Conservation (phyloP, 2,113 vertebrate species). For the Misgurnus mizolepis region DNA sequence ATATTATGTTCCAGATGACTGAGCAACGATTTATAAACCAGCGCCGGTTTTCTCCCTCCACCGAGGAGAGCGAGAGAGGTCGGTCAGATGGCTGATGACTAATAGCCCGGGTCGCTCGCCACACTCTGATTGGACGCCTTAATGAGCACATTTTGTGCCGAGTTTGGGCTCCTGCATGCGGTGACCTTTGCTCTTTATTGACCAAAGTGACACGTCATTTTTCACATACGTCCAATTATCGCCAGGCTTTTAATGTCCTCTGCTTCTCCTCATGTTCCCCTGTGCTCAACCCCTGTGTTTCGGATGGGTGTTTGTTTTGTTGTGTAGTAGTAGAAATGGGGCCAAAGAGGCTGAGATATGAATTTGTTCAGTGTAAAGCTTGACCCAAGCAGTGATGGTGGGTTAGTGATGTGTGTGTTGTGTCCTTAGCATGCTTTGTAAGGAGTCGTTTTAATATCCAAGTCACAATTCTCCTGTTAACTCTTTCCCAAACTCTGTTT, state of each 20-base stretch:
- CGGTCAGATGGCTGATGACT: constrained; percentile 82
- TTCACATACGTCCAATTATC: constrained; percentile 97
- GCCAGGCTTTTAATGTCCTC: constrained; percentile 54
- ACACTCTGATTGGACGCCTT: constrained; percentile 87
- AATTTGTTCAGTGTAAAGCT: constrained; percentile 58
- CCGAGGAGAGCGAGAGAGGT: constrained; percentile 70
- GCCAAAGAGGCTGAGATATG: constrained; percentile 5
- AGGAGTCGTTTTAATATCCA: constrained; percentile 71
- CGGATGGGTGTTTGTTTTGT: constrained; percentile 57
- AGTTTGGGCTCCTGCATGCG: constrained; percentile 85
- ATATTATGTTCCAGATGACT: constrained; percentile 81
- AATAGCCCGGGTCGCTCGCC: constrained; percentile 85
- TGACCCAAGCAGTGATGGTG: too few species aligned
- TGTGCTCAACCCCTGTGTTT: constrained; percentile 21
- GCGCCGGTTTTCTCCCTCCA: constrained; percentile 52
- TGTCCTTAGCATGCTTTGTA: constrained; percentile 66
- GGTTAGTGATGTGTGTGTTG: too few species aligned
- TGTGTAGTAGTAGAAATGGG: constrained; percentile 40
- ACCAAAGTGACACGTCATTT: constrained; percentile 98
- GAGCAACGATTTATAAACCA: constrained; percentile 78
- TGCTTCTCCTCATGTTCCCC: constrained; percentile 13
- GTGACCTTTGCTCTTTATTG: constrained; percentile 96
- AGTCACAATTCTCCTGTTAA: constrained; percentile 71
- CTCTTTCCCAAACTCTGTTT: constrained; percentile 54
- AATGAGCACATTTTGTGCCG: constrained; percentile 89